Evolutionary conservation across 2,113 vertebrate genomes (phyloP).

Genomic region (Saguinus imperator): DNA sequence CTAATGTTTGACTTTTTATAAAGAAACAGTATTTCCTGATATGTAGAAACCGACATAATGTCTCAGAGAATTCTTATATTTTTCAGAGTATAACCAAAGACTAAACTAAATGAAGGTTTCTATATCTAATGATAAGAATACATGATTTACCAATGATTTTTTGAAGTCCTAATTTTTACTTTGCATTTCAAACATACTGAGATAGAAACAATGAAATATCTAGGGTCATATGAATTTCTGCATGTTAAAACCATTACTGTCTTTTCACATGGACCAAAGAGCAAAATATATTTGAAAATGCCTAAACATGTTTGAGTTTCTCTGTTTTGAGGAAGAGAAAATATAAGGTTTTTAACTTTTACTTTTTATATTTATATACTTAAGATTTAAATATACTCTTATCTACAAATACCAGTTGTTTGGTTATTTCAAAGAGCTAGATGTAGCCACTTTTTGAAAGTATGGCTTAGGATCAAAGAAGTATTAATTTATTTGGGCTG

Average conservation of each 20-base stretch:
- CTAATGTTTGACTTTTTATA: not conserved
- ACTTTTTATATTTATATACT: not conserved
- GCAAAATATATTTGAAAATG: conserved; percentile 7
- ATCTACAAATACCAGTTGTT: not conserved
- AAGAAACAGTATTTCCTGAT: not conserved
- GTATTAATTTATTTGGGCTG: not conserved
- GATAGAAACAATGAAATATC: not conserved
- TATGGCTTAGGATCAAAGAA: not conserved
- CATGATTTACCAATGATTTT: not conserved
- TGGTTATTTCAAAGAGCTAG: not conserved
- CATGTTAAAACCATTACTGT: not conserved
- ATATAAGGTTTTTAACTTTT: not conserved
- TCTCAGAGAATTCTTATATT: not conserved
- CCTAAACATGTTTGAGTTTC: not conserved
- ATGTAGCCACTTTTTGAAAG: not conserved
- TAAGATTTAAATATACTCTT: not conserved
- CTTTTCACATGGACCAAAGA: not conserved
- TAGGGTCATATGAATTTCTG: not conserved
- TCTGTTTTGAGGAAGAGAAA: not conserved
- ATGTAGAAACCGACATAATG: not conserved
- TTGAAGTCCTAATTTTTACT: conserved; percentile 2
- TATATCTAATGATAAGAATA: not conserved
- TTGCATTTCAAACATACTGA: not conserved
- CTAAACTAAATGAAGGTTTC: not conserved
- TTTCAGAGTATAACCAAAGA: not conserved